Evolutionary conservation across 1,140 invertebrate genomes (phyloP), one percentile per base, ranked within the genome.

Genomic region (Apolygus lucorum): DNA sequence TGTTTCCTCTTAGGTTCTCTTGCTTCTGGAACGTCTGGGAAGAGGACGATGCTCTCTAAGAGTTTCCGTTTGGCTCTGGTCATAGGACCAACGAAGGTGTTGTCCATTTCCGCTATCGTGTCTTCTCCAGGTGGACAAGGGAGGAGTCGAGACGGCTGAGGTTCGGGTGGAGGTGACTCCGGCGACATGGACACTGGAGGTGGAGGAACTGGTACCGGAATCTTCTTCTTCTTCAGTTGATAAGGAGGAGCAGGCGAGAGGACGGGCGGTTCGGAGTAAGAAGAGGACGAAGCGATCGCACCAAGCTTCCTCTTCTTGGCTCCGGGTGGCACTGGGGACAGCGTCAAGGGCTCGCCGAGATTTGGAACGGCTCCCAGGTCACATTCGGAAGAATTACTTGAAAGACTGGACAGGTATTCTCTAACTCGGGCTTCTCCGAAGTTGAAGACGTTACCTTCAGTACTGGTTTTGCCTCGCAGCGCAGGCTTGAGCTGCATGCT

Each of bases 361-460:
- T 24, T 49, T 8, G 17, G 17, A 25, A 27, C 29, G 2, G 67
- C 27, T 13, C 27, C 64, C 26, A 27, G 67, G 29, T 28, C 70
- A 14, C 77, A 78, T 34, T 78, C 78, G 0, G 77, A 78, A n/a
- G 79, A 78, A 0, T 76, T 78, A 0, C 77, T 79, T 0, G 82
- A 83, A 13, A 83, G 69, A 4, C 81, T 82, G 13, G 79, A 82
- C 4, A 83, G 75, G 63, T 83, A 84, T 49, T 84, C 82, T 69
- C 80, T 81, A 28, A 84, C 83, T 71, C 80, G 75, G 2, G 82
- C 80, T 70, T 85, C 83, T 14, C 79, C 77, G 63, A 84, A 84
- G 69, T 82, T 82, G 74, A 85, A 85, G 8, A 82, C 79, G 74
- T 73, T 77, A 67, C 54, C 73, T 69, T 74, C 68, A 13, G 70